A percentile compares a stretch with the other conserved stretches of the same genome.
Conservation (phyloP, 2,113 vertebrate species). For the Thinocorus orbignyianus region DNA sequence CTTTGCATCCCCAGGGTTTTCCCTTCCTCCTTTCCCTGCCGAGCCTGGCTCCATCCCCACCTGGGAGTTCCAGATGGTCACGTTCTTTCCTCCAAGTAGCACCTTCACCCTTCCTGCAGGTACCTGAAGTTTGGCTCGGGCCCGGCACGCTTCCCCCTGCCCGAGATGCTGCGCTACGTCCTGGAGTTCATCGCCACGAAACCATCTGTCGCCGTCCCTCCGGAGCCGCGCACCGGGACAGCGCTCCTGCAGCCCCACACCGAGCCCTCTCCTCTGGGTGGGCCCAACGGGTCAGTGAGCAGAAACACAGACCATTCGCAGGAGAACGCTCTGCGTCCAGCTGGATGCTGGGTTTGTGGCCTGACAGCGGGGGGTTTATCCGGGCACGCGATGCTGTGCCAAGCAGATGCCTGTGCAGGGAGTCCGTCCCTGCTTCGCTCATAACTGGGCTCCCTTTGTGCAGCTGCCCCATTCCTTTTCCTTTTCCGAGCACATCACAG, state of each 20-base stretch:
- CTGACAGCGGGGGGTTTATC: neutral
- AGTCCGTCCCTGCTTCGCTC: neutral
- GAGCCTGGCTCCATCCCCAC: neutral
- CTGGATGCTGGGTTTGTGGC: neutral
- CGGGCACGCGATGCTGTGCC: rapidly evolving
- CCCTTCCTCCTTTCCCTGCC: neutral
- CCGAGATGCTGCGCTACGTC: constrained; percentile 93
- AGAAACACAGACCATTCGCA: rapidly evolving
- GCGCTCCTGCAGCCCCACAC: neutral
- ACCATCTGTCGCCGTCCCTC: constrained; percentile 49
- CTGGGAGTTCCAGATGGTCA: too few relatives aligned
- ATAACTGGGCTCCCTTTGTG: rapidly evolving
- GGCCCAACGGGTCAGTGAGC: constrained; percentile 35
- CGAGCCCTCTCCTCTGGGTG: neutral
- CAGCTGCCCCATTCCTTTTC: neutral
- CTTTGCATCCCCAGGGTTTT: neutral
- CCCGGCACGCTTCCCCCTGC: constrained; percentile 84
- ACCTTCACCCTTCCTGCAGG: constrained; percentile 59
- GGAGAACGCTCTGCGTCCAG: neutral
- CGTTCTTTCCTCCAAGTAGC: too few relatives aligned
- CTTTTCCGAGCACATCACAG: neutral
- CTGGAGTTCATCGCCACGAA: constrained; percentile 90
- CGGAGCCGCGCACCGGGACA: constrained; percentile 33
- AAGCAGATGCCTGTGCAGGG: neutral
- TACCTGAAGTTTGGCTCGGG: constrained; percentile 93